Evolutionary conservation across 2,113 vertebrate species (phyloP).

Genomic region (Salvelinus alpinus): DNA sequence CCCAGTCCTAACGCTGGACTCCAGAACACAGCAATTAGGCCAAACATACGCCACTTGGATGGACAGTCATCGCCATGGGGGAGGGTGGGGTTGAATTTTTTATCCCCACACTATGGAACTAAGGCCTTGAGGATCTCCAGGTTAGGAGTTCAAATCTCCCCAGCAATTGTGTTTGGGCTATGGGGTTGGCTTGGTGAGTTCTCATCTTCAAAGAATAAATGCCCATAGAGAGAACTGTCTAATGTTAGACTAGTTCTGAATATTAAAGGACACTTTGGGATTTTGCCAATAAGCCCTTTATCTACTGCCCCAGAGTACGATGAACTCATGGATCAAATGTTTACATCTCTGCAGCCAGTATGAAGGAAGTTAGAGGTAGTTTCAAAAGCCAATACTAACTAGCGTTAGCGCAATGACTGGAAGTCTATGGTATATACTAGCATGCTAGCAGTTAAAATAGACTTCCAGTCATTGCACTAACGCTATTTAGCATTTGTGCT

Average conservation of each 20-base stretch:
- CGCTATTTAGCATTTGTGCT: too few species aligned
- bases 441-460: too few species aligned
- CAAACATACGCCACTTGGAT: slow-evolving; percentile 64
- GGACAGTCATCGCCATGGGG: slow-evolving; percentile 57
- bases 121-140: slow-evolving; percentile 18
- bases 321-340: too few species aligned
- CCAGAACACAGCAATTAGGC: slow-evolving; percentile 72
- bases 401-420: too few species aligned
- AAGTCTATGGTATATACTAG: too few species aligned
- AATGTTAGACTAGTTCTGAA: background rate
- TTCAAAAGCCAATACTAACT: too few species aligned
- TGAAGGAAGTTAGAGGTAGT: too few species aligned
- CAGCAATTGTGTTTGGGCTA: background rate
- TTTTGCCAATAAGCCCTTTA: too few species aligned
- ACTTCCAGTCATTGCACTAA: too few species aligned
- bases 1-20: slow-evolving; percentile 69
- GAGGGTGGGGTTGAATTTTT: slow-evolving; percentile 51
- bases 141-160: slow-evolving; percentile 10
- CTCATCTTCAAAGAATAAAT: background rate
- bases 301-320: too few species aligned
- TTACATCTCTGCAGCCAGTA: too few species aligned
- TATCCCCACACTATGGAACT: slow-evolving; percentile 29
- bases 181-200: background rate
- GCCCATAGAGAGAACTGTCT: background rate
- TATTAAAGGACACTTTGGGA: background rate